Base-by-base conservation (phyloP, 2,888 invertebrate species). In the Macrosoma leucophasiata region DNA sequence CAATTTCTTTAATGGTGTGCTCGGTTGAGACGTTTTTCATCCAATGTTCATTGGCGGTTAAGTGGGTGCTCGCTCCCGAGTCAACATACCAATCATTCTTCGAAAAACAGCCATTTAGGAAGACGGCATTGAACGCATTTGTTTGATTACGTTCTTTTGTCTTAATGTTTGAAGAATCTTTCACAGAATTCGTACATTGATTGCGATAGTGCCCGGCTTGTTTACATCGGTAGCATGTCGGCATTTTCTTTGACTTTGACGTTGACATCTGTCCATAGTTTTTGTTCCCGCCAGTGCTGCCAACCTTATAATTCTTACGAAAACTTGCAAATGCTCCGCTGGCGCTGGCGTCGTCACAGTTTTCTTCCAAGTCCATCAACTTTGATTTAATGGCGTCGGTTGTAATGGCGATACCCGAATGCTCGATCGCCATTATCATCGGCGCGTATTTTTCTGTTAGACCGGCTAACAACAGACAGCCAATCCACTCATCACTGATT, bases 51-150 rank as follows among this genome's bases (percentile, higher is more conserved):
- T 41, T 39, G 7, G 39, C 31, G 3, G 43, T 44, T 9, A 44
- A 13, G 21, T 44, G 41, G 21, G 21, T 24, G 33, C 53, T 55
- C 18, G 52, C 52, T 8, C 50, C 49, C 5, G 46, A 46, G 36
- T 52, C 52, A 24, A 49, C 30, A 29, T 49, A 51, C 48, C 44
- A 51, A 23, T 50, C 50, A 4, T 19, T 41, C 29, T 47, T 52
- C n/a, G 31, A 41, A 43, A 44, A 55, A 13, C 36, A 28, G 9
- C 46, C 44, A 40, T 36, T 50, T 6, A 53, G 26, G 24, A 53
- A 51, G 9, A 47, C 45, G 3, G 46, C 48, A 13, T 41, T 50
- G 23, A 52, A 53, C 8, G 48, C 50, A 32, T 52, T 52, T 24
- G 33, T 49, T 8, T 20, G 31, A 36, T 17, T 36, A 33, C 33